These are phyloP conservation scores for Empidonax traillii DNA, from an alignment of 2,113 vertebrate genomes.

Conservation along the genomic window DNA sequence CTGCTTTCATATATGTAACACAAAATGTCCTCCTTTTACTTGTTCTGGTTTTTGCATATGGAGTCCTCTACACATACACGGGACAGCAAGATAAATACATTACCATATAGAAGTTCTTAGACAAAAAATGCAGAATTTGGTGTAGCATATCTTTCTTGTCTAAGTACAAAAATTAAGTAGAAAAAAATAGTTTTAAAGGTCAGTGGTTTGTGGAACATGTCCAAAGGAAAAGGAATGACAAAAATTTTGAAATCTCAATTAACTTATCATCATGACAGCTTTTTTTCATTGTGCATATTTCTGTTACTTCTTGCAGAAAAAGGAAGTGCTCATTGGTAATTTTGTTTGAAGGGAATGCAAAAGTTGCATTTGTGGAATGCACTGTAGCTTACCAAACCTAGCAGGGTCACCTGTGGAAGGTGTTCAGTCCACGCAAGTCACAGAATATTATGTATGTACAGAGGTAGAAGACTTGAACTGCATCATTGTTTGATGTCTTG, in stretches of 20 bases:
- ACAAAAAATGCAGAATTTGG: not conserved
- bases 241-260: constrained; percentile 29
- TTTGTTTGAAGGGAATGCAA: not conserved
- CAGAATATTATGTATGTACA: not conserved
- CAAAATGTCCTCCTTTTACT: not conserved
- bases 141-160: not conserved
- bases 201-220: not conserved
- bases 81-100: not conserved
- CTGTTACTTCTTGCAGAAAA: constrained; percentile 33
- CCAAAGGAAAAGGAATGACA: constrained; percentile 12
- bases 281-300: constrained; percentile 22
- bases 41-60: not conserved
- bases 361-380: constrained; percentile 10
- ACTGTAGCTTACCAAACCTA: not conserved
- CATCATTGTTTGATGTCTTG: not conserved
- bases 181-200: not conserved
- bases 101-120: not conserved
- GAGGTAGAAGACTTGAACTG: not conserved
- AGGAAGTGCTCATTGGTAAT: constrained; percentile 3
- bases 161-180: not conserved
- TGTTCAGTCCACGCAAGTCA: not conserved
- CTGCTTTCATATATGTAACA: not conserved
- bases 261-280: constrained; percentile 25
- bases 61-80: not conserved
- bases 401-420: not conserved